Conservation (phyloP, 1,140 invertebrate genomes). For the Thaumetopoea pityocampa region DNA sequence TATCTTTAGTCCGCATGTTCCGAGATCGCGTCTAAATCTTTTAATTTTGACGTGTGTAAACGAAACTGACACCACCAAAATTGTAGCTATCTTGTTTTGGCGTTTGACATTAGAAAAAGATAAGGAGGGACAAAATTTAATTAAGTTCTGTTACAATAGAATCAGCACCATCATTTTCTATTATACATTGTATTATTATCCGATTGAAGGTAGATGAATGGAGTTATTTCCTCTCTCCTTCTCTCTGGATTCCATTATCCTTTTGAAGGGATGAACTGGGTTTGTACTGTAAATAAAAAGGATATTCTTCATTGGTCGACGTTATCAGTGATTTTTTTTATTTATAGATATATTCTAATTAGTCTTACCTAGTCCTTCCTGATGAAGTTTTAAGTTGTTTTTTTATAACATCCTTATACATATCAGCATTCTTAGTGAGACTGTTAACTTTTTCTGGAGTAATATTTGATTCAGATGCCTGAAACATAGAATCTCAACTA, state of each 20-base stretch:
- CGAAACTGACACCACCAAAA: too few species aligned
- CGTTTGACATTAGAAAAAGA: too few species aligned
- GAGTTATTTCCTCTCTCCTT: constrained; percentile 2
- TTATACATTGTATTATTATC: too few species aligned
- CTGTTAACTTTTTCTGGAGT: constrained; percentile 39
- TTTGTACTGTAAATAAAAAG: constrained; percentile 39
- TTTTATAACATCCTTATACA: constrained; percentile 49
- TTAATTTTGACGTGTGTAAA: too few species aligned
- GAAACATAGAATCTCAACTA: constrained; percentile 15
- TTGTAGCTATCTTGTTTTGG: too few species aligned
- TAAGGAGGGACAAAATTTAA: too few species aligned
- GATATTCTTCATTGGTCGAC: not conserved
- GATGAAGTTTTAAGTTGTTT: constrained; percentile 26
- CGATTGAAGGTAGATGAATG: constrained; percentile 25
- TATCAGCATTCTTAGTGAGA: constrained; percentile 43
- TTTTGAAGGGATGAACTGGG: constrained; percentile 53
- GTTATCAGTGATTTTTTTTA: not conserved
- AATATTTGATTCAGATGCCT: constrained; percentile 41
- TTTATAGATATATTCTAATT: constrained; percentile 1
- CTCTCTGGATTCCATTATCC: constrained; percentile 28
- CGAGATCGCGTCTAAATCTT: too few species aligned
- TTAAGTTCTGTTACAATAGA: too few species aligned
- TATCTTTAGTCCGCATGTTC: too few species aligned
- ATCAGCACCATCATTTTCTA: too few species aligned
- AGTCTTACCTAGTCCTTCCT: constrained; percentile 24